Percentiles rank a stretch among this genome's conserved stretches.
These are phyloP conservation scores for Stigmatopora nigra DNA, from an alignment of 2,113 vertebrate species.

Conservation along the genomic window DNA sequence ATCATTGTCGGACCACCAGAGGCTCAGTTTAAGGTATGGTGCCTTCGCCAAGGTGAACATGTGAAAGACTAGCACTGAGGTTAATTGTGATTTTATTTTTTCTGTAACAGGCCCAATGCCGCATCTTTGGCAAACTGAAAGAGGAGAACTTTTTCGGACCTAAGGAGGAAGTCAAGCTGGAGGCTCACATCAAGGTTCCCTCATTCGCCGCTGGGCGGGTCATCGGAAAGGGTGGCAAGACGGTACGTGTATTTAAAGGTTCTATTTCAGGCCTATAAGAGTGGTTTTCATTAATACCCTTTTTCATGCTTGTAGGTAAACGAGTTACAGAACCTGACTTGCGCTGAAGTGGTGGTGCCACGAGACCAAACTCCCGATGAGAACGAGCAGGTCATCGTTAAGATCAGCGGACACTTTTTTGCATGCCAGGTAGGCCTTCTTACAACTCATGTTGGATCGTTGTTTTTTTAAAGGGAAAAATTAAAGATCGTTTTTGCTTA, in stretches of 20 bases:
- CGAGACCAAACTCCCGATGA: conserved; percentile 97
- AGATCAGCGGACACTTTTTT: conserved; percentile 98
- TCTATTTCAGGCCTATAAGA: neutral
- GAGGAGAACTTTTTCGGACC: conserved; percentile 99
- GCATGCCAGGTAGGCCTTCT: conserved; percentile 84
- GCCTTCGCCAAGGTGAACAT: neutral
- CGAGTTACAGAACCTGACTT: conserved; percentile 95
- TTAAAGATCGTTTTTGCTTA: too few species aligned
- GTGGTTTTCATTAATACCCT: neutral
- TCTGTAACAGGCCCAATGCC: conserved; percentile 80
- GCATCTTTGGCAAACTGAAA: conserved; percentile 92
- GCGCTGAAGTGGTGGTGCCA: conserved; percentile 97
- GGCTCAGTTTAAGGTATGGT: conserved; percentile 93
- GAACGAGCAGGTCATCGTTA: conserved; percentile 96
- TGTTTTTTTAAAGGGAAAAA: too few species aligned
- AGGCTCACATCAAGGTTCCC: conserved; percentile 97
- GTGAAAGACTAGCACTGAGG: neutral
- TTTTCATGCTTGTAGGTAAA: conserved; percentile 75
- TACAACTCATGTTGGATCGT: too few species aligned
- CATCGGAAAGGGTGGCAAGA: conserved; percentile 98
- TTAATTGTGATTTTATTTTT: neutral
- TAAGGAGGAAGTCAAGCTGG: conserved; percentile 97
- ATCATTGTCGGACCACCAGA: conserved; percentile 94
- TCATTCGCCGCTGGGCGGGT: conserved; percentile 94
- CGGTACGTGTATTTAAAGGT: conserved; percentile 65